These are phyloP conservation scores for Hydrotaea cyrtoneurina DNA, from an alignment of 2,888 invertebrate species.

Conservation along the genomic window DNA sequence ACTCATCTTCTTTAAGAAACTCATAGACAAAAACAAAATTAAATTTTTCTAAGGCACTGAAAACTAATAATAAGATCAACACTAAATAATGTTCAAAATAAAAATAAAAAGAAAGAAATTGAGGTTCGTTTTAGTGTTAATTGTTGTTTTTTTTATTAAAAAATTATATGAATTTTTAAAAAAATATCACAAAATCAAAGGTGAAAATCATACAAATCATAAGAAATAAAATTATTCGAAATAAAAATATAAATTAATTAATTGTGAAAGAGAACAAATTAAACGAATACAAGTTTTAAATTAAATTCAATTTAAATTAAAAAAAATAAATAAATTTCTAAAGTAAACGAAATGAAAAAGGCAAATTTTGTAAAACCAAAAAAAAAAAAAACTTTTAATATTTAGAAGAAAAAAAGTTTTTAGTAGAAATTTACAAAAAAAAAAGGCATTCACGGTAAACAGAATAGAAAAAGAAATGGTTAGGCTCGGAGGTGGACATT, in stretches of 20 bases:
- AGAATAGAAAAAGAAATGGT: background rate
- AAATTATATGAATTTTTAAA: conserved; percentile 5
- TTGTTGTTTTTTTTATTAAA: conserved; percentile 15
- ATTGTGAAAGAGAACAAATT: background rate
- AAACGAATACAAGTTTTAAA: background rate
- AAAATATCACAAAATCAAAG: conserved; percentile 32
- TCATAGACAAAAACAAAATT: background rate
- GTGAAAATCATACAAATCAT: conserved; percentile 6
- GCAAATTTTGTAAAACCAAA: background rate
- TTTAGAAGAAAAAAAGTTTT: background rate
- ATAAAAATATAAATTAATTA: background rate
- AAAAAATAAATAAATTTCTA: background rate
- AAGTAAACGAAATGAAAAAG: background rate
- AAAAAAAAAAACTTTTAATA: background rate
- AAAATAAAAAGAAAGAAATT: background rate
- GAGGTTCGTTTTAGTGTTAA: background rate
- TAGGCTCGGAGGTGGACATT: no score
- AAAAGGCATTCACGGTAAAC: conserved; percentile 15
- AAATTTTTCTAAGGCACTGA: background rate
- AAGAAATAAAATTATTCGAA: conserved; percentile 10
- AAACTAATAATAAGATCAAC: background rate
- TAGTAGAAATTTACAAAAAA: background rate
- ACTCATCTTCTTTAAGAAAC: background rate
- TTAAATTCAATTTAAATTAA: background rate
- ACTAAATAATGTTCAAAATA: no score